Evolutionary conservation across 2,888 invertebrate species (phyloP), one percentile per base, ranked within the genome.

Genomic region (Diarsia rubi): DNA sequence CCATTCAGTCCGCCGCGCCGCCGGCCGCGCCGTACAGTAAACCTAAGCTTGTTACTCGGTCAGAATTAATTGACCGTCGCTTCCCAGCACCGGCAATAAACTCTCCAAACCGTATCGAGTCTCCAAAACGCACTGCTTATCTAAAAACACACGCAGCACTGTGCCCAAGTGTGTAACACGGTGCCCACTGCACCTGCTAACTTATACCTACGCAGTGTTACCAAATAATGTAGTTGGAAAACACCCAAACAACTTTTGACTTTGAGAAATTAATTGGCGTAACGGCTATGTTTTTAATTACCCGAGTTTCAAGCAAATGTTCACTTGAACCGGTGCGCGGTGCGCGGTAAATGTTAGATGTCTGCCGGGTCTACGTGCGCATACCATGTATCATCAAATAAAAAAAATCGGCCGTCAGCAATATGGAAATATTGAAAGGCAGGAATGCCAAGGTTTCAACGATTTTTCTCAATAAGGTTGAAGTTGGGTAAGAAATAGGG

Each of bases 241-340:
- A 89, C 91, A 72, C 68, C 63, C 75, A 78, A 83, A 82, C 86
- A 89, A 92, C 89, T 93, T 94, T 94, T 95, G 94, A 94, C 95
- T 95, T 95, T 95, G 95, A 94, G 90, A 90, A 96, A 93, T 96
- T 96, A 96, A 96, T 96, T 96, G 92, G 92, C 96, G 96, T 94
- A 92, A 95, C 96, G 95, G 91, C 91, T 88, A 88, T 88, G 90
- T 90, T 92, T 92, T 94, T 94, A 95, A 95, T 95, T 94, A 92
- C 91, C 79, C 71, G 83, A 86, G 90, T 89, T 89, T 90, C 85
- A 87, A 91, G 89, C 89, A 86, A 90, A 88, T 88, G 90, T 90
- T 69, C 82, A 74, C 75, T 82, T 78, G 85, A 82, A 85, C 85
- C 81, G 82, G 81, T 86, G 81, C 74, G 54, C 54, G 54, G 14